Evolutionary conservation across 92 coral and sea anemone species (phyloP), one percentile per base, ranked within the genome.

Genomic region (Isaurus tuberculatus): DNA sequence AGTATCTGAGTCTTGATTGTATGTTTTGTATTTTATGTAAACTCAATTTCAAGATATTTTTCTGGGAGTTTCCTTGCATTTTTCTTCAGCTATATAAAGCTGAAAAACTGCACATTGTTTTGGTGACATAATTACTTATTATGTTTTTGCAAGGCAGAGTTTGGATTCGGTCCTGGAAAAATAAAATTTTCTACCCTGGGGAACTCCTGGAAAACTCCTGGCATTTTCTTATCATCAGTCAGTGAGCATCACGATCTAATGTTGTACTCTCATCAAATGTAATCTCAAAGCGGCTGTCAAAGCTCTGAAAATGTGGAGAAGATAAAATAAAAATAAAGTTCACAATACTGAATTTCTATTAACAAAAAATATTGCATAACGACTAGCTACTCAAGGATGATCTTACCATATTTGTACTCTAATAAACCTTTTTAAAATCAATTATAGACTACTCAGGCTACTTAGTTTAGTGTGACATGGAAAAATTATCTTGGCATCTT

Each of bases 391-490:
- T 48, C 55, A 48, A 48, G 55, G 55, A 48, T 13, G 55, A 48
- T 48, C 55, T 48, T 48, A 48, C 55, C 55, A 48, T 48, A 48
- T 48, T 48, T 1, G 17, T 48, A 16, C 55, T 48, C 55, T 48
- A 8, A 48, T 48, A 2, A 48, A 48, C 7, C 55, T 48, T 48
- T 48, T 48, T 48, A 48, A 48, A 48, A 48, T 48, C 55, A 48
- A 48, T 6, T 48, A 48, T 1, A 48, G 55, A 48, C 4, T 4
- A 37, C 43, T 9, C 43, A 37, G 51, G 51, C 75, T 70, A 70
- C 51, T 17, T 70, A 70, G 43, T 70, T 26, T 70, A 70, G 75
- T 70, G 49, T 70, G 44, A 32, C 75, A 31, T 23, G 28, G 75
- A 70, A 70, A 70, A 49, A 31, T 7, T 32, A 67, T 67, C 73